Base-by-base conservation (phyloP, 2,888 invertebrate species). In the Gortyna flavago region DNA sequence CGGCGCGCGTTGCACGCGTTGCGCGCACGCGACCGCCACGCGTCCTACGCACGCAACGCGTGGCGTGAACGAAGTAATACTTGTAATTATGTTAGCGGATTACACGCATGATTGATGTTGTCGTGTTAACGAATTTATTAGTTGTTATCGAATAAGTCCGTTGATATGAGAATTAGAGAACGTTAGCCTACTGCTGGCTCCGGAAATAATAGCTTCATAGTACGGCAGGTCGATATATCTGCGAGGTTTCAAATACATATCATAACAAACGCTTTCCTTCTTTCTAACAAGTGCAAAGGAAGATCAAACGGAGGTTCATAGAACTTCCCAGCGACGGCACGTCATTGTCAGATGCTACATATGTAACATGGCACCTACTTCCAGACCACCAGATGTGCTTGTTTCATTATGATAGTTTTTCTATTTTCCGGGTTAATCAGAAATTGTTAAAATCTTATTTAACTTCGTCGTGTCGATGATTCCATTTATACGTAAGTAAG, bases 61-160 rank as follows among this genome's bases (percentile, higher is more conserved):
- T 73, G 80, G 70, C 83, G 83, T 81, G 86, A 73, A 75, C 86
- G n/a, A 35, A 73, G 73, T 85, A 81, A 79, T 79, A 75, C 79
- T 76, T 80, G 84, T 88, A 84, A 86, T 86, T 85, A 75, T 81
- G 79, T 84, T 83, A 85, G 68, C 72, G 83, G 88, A 83, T 88
- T 83, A 87, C 80, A 80, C 75, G 79, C 70, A 74, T 86, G 86
- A 87, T 88, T 79, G 88, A 88, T 87, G 87, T 83, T 82, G 59
- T 68, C 85, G 75, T 87, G 85, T 73, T 77, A 73, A 82, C 79
- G 78, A 87, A 83, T 80, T 80, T 84, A 83, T 84, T 86, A 83
- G 84, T 75, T 79, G 72, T 83, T 84, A 86, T 84, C 84, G 67
- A 85, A 70, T 80, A 69, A 70, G 29, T 57, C n/a, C 62, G 71